Conservation (phyloP, 2,888 invertebrate species). For the Dasysyrphus tricinctus region DNA sequence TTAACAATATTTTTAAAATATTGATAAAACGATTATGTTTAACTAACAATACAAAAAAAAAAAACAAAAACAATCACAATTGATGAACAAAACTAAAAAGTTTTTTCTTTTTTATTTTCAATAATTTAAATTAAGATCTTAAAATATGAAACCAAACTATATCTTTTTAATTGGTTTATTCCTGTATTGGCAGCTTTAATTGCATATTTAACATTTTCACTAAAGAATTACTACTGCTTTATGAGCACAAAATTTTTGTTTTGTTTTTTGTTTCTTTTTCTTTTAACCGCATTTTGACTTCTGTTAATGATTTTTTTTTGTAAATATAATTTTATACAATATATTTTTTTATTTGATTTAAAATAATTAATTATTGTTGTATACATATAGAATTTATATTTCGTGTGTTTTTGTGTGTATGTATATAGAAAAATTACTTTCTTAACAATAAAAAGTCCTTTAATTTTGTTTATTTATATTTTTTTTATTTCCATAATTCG, state of each 20-base stretch:
- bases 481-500: slow-evolving; percentile 50
- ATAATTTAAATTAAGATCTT: slow-evolving; percentile 26
- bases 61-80: slow-evolving; percentile 43
- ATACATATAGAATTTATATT: slow-evolving; percentile 70
- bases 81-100: slow-evolving; percentile 27
- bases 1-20: slow-evolving; percentile 57
- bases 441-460: slow-evolving; percentile 61
- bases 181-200: slow-evolving; percentile 64
- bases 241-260: slow-evolving; percentile 37
- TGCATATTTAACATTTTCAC: slow-evolving; percentile 42
- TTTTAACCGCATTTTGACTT: slow-evolving; percentile 4
- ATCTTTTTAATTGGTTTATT: slow-evolving; percentile 36
- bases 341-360: slow-evolving; percentile 58
- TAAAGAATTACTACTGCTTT: slow-evolving; percentile 43
- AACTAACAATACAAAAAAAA: slow-evolving; percentile 10
- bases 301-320: slow-evolving; percentile 27
- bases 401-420: slow-evolving; percentile 58
- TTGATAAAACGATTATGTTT: slow-evolving; percentile 19
- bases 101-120: slow-evolving; percentile 20
- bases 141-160: slow-evolving; percentile 9
- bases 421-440: slow-evolving; percentile 69
- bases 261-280: background rate
- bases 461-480: slow-evolving; percentile 28
- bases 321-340: slow-evolving; percentile 68
- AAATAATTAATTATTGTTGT: slow-evolving; percentile 67